Percentiles rank a stretch among this genome's conserved stretches.
Evolutionary conservation across 2,113 vertebrate species (phyloP).

Genomic region (Bostrychus sinensis): DNA sequence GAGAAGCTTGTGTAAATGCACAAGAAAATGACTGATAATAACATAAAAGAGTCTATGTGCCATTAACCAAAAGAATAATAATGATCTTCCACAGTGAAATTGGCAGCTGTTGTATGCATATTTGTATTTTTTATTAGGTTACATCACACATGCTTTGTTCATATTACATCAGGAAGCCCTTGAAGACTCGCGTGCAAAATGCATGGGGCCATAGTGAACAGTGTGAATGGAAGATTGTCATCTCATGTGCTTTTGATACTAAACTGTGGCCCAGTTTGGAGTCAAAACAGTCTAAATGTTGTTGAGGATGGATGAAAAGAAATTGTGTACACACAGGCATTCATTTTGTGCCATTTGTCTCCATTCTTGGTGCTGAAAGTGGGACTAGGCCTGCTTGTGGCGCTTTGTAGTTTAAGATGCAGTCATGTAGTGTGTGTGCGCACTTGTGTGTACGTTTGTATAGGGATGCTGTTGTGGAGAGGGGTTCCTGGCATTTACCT

Average conservation of each 20-base stretch:
- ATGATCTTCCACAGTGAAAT: background rate
- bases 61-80: background rate
- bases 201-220: background rate
- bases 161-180: constrained; percentile 3
- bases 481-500: constrained; percentile 74
- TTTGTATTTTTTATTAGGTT: constrained; percentile 20
- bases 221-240: background rate
- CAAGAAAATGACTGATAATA: background rate
- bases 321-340: background rate
- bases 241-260: background rate
- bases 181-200: background rate
- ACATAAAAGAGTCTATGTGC: background rate
- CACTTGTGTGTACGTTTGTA: constrained; percentile 3
- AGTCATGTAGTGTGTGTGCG: background rate
- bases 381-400: constrained; percentile 16
- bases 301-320: background rate
- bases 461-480: constrained; percentile 34
- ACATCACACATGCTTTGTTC: constrained; percentile 22
- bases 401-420: constrained; percentile 30
- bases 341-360: background rate
- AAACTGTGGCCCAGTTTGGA: background rate
- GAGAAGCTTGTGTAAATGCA: background rate
- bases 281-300: background rate
- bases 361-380: constrained; percentile 16
- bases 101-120: background rate